Evolutionary conservation across 1,140 invertebrate species (phyloP), one percentile per base, ranked within the genome.

Genomic region (Zaprionus ghesquierei): DNA sequence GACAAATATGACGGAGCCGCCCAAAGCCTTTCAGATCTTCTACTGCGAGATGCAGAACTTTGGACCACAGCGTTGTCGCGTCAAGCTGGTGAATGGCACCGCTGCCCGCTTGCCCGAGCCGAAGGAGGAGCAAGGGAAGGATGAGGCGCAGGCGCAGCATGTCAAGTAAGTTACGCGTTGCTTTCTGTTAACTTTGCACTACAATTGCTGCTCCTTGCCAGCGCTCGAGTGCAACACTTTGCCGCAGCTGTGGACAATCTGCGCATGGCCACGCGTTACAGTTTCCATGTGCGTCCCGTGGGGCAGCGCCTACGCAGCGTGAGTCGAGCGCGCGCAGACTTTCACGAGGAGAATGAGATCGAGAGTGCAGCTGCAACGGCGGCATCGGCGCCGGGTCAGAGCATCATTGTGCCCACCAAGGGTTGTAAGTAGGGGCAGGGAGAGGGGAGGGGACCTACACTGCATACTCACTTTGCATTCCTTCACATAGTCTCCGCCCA

Each of bases 201-300:
- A 15, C 54, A 49, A 2, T 18, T 35, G 15, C 29, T 44, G 10
- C 15, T 22, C 35, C 20, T 27, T 18, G 13, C 25, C 54, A 89
- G 85, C 29, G 10, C 68, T 8, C 80, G 79, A 20, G 69, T 89
- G 8, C 89, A 77, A 1, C 82, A 89, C 33, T 95, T 94, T 84
- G 92, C 92, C 1, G 92, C 94, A 0, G 93, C 94, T 8, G 93
- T 96, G 41, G 93, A 93, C 12, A 95, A 95, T 54, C 91, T 96
- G 33, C 92, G 95, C 12, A 96, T 96, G 95, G 94, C 95, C 18
- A 96, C 96, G 15, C 96, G 95, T 41, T 97, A 97, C 86, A 95
- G 95, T 9, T 95, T 97, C 75, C 94, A 95, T 92, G 95, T 97
- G 15, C 92, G 93, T 18, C 94, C 95, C 0, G 72, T 90, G 5